Percentiles rank a stretch among this genome's conserved stretches.
These are phyloP conservation scores for Caenorhabditis zanzibari DNA, from an alignment of 2,888 invertebrate genomes.

Conservation along the genomic window DNA sequence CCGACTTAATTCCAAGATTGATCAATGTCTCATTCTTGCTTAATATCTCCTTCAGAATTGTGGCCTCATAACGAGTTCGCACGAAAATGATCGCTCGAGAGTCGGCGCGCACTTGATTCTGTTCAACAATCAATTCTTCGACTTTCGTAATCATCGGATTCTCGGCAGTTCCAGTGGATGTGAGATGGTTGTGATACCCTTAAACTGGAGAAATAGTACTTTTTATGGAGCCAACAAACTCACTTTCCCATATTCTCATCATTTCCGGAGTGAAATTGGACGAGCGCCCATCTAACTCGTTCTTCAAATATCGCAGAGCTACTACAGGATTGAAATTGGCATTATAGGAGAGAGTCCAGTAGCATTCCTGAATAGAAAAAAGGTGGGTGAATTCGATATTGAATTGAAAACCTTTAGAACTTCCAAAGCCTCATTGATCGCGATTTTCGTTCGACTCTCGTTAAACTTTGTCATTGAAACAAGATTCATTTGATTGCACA, in stretches of 20 bases:
- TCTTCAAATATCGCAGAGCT: conserved; percentile 37
- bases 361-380: conserved; percentile 54
- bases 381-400: neutral
- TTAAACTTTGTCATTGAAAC: conserved; percentile 24
- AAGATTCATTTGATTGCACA: conserved; percentile 34
- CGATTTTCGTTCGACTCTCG: conserved; percentile 6
- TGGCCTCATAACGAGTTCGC: conserved; percentile 65
- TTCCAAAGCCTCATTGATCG: conserved; percentile 49
- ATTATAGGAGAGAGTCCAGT: conserved; percentile 37
- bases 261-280: conserved; percentile 26
- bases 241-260: conserved; percentile 45
- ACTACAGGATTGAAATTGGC: conserved; percentile 60
- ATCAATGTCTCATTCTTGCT: conserved; percentile 35
- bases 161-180: conserved; percentile 9
- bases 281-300: conserved; percentile 20
- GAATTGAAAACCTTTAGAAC: conserved; percentile 41
- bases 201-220: neutral
- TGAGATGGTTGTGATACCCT: conserved; percentile 34
- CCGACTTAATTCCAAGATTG: conserved; percentile 30
- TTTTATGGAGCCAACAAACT: neutral
- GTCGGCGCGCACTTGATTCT: conserved; percentile 27
- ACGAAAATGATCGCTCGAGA: conserved; percentile 74
- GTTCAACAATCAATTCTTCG: conserved; percentile 33
- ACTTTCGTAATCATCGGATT: conserved; percentile 49
- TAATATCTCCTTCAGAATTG: conserved; percentile 59